Evolutionary conservation across 2,113 vertebrate species (phyloP).

Genomic region (Urocynchramus pylzowi): DNA sequence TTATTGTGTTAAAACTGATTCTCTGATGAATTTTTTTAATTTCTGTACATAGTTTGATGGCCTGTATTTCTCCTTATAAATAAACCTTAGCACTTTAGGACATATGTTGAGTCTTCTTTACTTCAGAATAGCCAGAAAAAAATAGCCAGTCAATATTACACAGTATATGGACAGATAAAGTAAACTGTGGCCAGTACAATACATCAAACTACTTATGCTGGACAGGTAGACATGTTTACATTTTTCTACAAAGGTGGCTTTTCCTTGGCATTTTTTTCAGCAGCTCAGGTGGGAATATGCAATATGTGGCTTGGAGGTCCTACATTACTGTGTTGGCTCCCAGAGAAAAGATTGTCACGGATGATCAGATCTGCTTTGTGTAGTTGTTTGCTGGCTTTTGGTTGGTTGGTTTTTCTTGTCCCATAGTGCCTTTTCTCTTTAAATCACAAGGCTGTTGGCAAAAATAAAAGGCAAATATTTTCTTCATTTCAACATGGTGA

Average conservation of each 20-base stretch:
- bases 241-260: neutral
- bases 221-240: neutral
- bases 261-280: neutral
- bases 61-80: conserved; percentile 75
- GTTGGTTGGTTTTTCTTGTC: accelerated
- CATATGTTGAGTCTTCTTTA: conserved; percentile 76
- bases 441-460: neutral
- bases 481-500: neutral
- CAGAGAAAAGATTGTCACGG: neutral
- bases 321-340: accelerated
- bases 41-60: conserved; percentile 82
- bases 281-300: neutral
- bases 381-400: neutral
- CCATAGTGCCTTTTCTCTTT: neutral
- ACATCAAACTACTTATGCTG: neutral
- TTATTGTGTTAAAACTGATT: conserved; percentile 76
- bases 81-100: conserved; percentile 72
- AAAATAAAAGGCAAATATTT: neutral
- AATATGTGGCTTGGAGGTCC: accelerated
- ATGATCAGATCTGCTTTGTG: neutral
- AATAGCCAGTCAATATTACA: conserved; percentile 31
- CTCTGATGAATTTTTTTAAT: conserved; percentile 79
- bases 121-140: conserved; percentile 68
- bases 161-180: conserved; percentile 56
- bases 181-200: neutral